Base-by-base conservation (phyloP, 2,113 vertebrate species). In the Dromaius novaehollandiae region DNA sequence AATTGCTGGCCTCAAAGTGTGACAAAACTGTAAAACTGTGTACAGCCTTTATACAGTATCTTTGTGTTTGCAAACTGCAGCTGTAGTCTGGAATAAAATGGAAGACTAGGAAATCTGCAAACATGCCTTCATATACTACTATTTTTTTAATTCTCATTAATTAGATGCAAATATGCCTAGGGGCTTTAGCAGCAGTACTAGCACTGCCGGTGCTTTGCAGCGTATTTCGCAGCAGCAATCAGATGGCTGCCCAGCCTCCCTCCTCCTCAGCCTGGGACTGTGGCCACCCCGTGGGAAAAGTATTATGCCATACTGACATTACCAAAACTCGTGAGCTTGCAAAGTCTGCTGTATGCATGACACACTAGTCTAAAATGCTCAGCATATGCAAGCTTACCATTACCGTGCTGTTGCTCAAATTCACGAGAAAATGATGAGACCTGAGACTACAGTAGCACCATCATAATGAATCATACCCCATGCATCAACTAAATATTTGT, bases 401-500 rank as follows among this genome's bases (percentile, higher is more conserved):
- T 76, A 51, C 44, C 50, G 44, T 50, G 38, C 17, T 8, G 7
- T 46, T 16, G 16, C 17, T 71, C 50, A 44, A 56, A 64, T 4
- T 75, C 76, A n/a, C 28, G 9, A 36, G 56, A 60, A 74, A 82
- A 30, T 26, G 36, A 30, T 46, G 17, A 77, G 55, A 64, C 10
- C 8, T 30, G 44, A 73, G 93, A 68, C 15, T 44, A 58, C 20
- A 38, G 38, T 2, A 30, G 32, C 38, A 71, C 30, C 60, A 83
- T 13, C 91, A 84, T 96, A 83, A 97, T 94, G 91, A 96, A 95
- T 87, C 91, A 89, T 77, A 82, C 42, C 82, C 91, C 63, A 53
- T 82, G 93, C 88, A 88, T 86, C 92, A 91, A 79, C 82, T 96
- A 96, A 95, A 53, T 91, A 89, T 95, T 97, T 96, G n/a, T 68